Base-by-base conservation (phyloP, 1,140 invertebrate species). In the Ceratitis capitata region DNA sequence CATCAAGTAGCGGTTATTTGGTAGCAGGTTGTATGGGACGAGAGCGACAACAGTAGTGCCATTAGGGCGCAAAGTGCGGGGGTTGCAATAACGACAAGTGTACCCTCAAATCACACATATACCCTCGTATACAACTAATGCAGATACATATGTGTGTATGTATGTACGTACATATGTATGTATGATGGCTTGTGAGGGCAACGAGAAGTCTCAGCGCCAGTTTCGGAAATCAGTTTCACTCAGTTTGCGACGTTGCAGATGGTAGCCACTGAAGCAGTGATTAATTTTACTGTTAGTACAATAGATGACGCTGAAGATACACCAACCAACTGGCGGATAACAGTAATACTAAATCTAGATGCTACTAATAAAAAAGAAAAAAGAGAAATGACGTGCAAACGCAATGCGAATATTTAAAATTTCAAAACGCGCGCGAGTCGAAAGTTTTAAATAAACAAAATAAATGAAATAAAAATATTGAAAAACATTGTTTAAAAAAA, bases 221-320 rank as follows among this genome's bases (percentile, higher is more conserved):
- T 78, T 78, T 86, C 64, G 23, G 35, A 84, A 86, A 86, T 86
- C 85, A 86, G 85, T 84, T 84, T 84, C 85, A 84, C 84, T 84
- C 85, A 85, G 85, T 82, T 78, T 82, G 85, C 85, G 84, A 83
- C 69, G 83, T 86, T 86, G 85, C 85, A 86, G 85, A 86, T 86
- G 85, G 85, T 86, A 87, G 87, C 86, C 87, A 87, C 86, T 84
- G 86, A 86, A 85, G 84, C 86, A 85, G 88, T 91, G 90, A 91
- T 91, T 91, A 91, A 88, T 88, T 91, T 91, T 90, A 91, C 89
- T 87, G 89, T 89, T 89, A 91, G 90, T 91, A 89, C 90, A 88
- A 86, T 90, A 88, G 87, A 91, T 89, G 90, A 91, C 87, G 88
- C 89, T 89, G 89, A 89, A 87, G 87, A 88, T 45, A 85, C 32